These are phyloP conservation scores for Orycteropus afer DNA, from an alignment of 2,113 vertebrate genomes.

Conservation along the genomic window DNA sequence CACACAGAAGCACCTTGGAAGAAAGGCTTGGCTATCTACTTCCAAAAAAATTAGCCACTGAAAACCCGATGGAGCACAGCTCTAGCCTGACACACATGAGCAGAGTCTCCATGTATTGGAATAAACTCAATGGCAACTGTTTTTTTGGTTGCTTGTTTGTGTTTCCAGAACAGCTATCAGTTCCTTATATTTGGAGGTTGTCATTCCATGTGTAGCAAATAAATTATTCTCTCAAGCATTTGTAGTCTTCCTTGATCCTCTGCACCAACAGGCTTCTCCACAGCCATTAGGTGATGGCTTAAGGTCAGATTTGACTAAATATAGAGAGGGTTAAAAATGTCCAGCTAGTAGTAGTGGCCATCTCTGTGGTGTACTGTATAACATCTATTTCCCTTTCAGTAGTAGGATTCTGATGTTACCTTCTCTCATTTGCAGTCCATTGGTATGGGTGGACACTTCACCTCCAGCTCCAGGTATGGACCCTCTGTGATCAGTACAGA, in stretches of 20 bases:
- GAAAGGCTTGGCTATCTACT: neutral
- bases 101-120: too few relatives aligned
- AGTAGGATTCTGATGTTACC: neutral
- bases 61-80: too few relatives aligned
- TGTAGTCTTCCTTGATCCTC: neutral
- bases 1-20: neutral
- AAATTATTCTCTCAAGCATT: neutral
- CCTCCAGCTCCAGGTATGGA: neutral
- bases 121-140: too few relatives aligned
- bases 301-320: neutral
- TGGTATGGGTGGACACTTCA: too few relatives aligned
- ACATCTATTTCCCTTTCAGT: neutral
- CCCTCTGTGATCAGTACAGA: neutral
- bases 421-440: neutral
- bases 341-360: neutral
- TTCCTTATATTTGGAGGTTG: neutral
- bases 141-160: too few relatives aligned
- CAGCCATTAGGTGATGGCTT: too few relatives aligned
- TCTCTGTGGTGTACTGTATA: neutral
- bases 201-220: neutral
- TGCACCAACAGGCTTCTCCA: neutral
- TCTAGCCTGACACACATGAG: too few relatives aligned
- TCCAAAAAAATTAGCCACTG: too few relatives aligned
- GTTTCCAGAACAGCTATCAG: neutral
- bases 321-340: neutral